Evolutionary conservation across 2,797 vertebrate species (phyloP).

Genomic region (Pantherophis vulpinus): DNA sequence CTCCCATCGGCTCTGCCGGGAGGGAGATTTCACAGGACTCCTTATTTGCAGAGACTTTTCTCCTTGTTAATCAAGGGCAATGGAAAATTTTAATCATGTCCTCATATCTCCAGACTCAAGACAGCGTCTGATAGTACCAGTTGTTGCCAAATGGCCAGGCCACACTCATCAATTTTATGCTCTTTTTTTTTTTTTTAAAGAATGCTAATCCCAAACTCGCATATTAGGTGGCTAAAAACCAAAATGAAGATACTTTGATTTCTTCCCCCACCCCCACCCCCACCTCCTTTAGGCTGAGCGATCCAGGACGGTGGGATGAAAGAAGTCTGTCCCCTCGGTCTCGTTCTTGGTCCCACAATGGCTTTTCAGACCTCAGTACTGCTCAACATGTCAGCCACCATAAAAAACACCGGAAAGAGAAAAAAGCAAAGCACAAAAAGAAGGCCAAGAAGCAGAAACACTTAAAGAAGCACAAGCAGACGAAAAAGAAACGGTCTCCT

Average conservation of each 20-base stretch:
- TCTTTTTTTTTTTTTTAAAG: background rate
- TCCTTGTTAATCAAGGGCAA: background rate
- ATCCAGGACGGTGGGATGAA: constrained; percentile 88
- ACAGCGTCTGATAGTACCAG: background rate
- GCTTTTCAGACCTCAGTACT: constrained; percentile 78
- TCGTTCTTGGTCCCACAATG: constrained; percentile 82
- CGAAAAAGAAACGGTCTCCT: constrained; percentile 60
- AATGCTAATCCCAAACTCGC: background rate
- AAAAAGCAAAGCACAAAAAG: constrained; percentile 90
- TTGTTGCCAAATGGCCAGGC: background rate
- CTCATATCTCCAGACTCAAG: background rate
- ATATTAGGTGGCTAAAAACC: background rate
- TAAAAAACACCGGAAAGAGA: constrained; percentile 81
- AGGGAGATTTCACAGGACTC: background rate
- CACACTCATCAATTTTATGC: background rate
- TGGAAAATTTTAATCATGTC: background rate
- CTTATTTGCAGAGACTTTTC: background rate
- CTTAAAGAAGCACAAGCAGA: constrained; percentile 81
- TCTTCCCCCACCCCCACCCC: background rate
- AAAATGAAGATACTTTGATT: background rate
- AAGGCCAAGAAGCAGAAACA: constrained; percentile 91
- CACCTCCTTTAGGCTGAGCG: constrained; percentile 69
- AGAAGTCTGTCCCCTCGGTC: constrained; percentile 85
- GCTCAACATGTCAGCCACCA: constrained; percentile 74
- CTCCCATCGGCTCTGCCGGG: background rate